A percentile compares a stretch with the other conserved stretches of the same genome.
phyloP scores from a whole-genome alignment of 1,140 invertebrate species.

The Drosophila triauraria region DNA sequence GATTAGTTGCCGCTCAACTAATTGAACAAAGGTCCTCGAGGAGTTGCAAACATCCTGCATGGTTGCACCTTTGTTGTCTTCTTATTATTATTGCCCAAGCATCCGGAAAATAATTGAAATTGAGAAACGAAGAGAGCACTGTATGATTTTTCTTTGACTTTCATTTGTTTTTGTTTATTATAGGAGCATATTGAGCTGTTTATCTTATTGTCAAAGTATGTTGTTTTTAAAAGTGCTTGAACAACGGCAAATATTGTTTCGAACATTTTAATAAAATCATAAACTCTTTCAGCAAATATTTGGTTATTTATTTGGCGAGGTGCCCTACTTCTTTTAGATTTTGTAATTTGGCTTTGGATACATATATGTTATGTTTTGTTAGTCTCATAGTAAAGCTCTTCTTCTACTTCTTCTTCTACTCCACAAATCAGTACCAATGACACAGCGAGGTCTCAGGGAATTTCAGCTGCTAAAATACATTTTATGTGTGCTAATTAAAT shows the following conservation, averaged over 20 bases:
- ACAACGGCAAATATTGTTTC: not conserved
- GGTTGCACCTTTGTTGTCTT: slow-evolving; percentile 1
- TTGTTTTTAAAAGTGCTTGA: too few relatives aligned
- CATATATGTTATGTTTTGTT: too few relatives aligned
- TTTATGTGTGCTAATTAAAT: slow-evolving; percentile 71
- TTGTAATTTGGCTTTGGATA: not conserved
- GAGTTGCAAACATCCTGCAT: slow-evolving; percentile 4
- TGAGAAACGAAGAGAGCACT: not conserved
- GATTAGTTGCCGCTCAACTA: slow-evolving; percentile 54
- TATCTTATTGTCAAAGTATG: not conserved
- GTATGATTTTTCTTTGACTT: not conserved
- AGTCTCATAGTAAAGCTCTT: too few relatives aligned
- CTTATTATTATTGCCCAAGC: slow-evolving; percentile 4
- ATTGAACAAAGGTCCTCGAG: slow-evolving; percentile 30
- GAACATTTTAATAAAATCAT: not conserved
- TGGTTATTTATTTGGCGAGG: too few relatives aligned
- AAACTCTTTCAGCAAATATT: not conserved
- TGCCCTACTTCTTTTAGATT: not conserved
- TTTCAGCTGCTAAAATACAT: slow-evolving; percentile 31
- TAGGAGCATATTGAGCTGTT: not conserved
- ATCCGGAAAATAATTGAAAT: slow-evolving; percentile 25
- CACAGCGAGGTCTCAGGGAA: too few relatives aligned
- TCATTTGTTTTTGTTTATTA: not conserved
- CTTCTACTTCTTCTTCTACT: too few relatives aligned
- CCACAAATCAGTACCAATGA: too few relatives aligned